Evolutionary conservation across 2,113 vertebrate genomes (phyloP).

Genomic region (Ifrita kowaldi): DNA sequence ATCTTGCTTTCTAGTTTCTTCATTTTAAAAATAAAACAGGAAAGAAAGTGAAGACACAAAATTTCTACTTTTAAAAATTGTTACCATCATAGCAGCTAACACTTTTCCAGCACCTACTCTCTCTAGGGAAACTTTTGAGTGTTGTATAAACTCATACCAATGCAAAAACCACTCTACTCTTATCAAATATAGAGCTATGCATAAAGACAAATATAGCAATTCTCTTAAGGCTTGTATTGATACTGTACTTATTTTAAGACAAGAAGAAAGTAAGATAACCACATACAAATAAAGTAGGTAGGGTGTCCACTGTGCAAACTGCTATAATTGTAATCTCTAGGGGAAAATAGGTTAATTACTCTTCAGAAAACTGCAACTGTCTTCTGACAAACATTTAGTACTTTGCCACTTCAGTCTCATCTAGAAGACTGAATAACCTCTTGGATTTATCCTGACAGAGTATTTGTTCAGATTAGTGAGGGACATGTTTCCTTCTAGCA

Average conservation of each 20-base stretch:
- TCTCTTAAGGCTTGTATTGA: neutral
- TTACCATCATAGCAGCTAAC: neutral
- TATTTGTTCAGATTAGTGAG: neutral
- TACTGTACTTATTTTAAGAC: neutral
- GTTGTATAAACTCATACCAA: neutral
- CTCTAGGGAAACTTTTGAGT: neutral
- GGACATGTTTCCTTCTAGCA: neutral
- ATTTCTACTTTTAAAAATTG: neutral
- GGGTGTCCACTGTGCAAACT: neutral
- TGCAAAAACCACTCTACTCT: neutral
- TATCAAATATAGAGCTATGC: neutral
- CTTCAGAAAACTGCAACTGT: neutral
- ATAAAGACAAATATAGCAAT: neutral
- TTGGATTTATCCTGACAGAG: neutral
- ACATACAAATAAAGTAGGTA: neutral
- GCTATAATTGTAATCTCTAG: neutral
- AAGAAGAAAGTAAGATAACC: neutral
- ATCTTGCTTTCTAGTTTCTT: neutral
- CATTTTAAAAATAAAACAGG: neutral
- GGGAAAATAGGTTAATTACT: neutral
- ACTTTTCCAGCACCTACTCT: neutral
- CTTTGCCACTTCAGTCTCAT: neutral
- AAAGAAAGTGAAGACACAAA: neutral
- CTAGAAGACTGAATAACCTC: neutral
- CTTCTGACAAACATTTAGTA: neutral